phyloP scores from a whole-genome alignment of 1,140 invertebrate species.

The Brachionus manjavacas region DNA sequence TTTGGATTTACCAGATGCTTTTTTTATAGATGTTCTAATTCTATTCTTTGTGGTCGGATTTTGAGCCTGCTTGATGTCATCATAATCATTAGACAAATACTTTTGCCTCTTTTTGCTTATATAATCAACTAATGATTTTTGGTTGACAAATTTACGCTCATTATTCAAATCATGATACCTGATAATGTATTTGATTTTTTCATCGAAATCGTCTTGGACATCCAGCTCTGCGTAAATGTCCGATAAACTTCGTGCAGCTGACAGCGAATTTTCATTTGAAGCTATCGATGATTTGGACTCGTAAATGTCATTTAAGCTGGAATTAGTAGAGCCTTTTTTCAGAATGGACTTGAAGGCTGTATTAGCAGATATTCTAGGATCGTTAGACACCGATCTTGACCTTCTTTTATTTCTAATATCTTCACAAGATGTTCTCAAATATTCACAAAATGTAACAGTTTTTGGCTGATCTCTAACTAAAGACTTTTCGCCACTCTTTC shows the following conservation, averaged over 20 bases:
- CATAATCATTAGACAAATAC: constrained; percentile 2
- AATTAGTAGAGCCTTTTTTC: not conserved
- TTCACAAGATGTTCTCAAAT: not conserved
- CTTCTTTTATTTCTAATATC: not conserved
- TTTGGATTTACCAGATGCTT: not conserved
- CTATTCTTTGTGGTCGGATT: not conserved
- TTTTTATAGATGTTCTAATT: not conserved
- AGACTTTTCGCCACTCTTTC: not conserved
- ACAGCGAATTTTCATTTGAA: not conserved
- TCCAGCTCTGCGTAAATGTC: not conserved
- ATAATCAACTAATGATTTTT: constrained; percentile 2
- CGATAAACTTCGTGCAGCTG: not conserved
- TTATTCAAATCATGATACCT: constrained; percentile 23
- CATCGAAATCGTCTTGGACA: not conserved
- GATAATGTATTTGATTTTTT: constrained; percentile 11
- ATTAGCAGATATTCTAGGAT: not conserved
- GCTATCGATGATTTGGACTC: not conserved
- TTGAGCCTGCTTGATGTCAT: not conserved
- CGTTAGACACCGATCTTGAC: not conserved
- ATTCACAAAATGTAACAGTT: constrained; percentile 2
- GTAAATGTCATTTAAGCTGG: not conserved
- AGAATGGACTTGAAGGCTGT: not conserved
- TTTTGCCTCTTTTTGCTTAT: constrained; percentile 21
- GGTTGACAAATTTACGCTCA: not conserved
- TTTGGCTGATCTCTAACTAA: not conserved